phyloP scores from a whole-genome alignment of 2,797 vertebrate species.

The Gobionotothen gibberifrons region DNA sequence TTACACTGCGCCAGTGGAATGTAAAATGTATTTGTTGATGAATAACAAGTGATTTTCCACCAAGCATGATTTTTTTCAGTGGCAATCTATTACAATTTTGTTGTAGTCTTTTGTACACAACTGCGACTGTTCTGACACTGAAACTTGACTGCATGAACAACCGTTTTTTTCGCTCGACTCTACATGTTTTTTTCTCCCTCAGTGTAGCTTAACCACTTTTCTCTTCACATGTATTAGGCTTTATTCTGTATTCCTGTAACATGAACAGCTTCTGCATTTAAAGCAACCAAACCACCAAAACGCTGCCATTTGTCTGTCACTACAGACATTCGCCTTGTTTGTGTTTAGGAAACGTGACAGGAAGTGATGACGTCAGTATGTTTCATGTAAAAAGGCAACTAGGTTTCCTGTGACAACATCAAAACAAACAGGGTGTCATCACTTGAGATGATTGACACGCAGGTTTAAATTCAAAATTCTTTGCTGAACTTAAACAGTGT shows the following conservation, averaged over 20 bases:
- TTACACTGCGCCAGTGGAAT: too few species aligned
- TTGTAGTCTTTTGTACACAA: background rate
- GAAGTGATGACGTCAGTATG: constrained; percentile 69
- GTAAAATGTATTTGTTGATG: too few species aligned
- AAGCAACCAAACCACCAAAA: constrained; percentile 41
- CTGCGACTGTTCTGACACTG: background rate
- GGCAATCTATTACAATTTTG: background rate
- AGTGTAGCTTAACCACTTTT: background rate
- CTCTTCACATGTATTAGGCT: background rate
- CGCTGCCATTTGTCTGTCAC: constrained; percentile 21
- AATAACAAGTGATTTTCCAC: too few species aligned
- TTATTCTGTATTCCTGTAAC: background rate
- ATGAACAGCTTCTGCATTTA: background rate
- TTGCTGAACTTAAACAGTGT: background rate
- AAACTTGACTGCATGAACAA: background rate
- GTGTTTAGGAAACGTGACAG: constrained; percentile 56
- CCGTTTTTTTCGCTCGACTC: too few species aligned
- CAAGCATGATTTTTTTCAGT: too few species aligned
- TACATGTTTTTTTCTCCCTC: background rate
- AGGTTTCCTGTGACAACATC: constrained; percentile 36
- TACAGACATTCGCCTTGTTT: constrained; percentile 26
- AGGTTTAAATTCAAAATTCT: background rate
- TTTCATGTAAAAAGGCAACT: constrained; percentile 20
- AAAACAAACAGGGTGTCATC: constrained; percentile 54
- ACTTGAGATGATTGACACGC: background rate